Percentiles rank a stretch among this genome's conserved stretches.
phyloP scores from a whole-genome alignment of 2,797 vertebrate genomes.

The Pteropus rufus region DNA sequence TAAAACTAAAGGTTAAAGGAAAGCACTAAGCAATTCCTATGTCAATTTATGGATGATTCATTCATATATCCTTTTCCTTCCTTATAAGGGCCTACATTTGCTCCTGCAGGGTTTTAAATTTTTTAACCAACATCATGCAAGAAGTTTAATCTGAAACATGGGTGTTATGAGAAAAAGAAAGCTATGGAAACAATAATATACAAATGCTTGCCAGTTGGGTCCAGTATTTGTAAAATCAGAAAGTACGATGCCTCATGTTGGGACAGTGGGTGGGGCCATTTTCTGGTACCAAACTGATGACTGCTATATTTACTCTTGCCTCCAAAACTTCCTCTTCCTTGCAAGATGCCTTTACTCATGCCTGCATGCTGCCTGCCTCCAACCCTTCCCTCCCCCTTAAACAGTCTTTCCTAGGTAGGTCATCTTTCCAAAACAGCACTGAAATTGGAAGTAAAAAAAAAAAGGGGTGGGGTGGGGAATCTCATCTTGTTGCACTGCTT shows the following conservation, averaged over 20 bases:
- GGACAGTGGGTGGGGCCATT: background rate
- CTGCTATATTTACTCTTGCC: background rate
- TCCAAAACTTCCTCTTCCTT: background rate
- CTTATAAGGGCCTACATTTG: background rate
- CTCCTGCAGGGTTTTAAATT: background rate
- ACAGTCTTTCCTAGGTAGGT: background rate
- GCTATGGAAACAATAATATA: background rate
- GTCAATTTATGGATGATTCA: slow-evolving; percentile 45
- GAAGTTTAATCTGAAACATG: slow-evolving; percentile 19
- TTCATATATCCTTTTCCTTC: slow-evolving; percentile 46
- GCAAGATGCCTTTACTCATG: background rate
- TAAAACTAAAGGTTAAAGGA: slow-evolving; percentile 71
- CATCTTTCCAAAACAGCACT: background rate
- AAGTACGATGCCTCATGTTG: slow-evolving; percentile 31
- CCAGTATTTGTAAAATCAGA: background rate
- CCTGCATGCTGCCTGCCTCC: background rate
- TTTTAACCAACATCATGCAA: background rate
- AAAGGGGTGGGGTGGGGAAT: background rate
- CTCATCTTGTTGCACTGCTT: background rate
- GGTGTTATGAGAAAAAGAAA: background rate
- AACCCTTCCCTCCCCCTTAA: background rate
- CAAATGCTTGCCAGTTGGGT: background rate
- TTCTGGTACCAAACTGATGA: slow-evolving; percentile 1
- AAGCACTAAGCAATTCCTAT: slow-evolving; percentile 31
- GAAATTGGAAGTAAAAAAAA: background rate